Percentiles rank a stretch among this genome's conserved stretches.
Conservation (phyloP, 64 coral and sea anemone species). For the Montipora efflorescens region DNA sequence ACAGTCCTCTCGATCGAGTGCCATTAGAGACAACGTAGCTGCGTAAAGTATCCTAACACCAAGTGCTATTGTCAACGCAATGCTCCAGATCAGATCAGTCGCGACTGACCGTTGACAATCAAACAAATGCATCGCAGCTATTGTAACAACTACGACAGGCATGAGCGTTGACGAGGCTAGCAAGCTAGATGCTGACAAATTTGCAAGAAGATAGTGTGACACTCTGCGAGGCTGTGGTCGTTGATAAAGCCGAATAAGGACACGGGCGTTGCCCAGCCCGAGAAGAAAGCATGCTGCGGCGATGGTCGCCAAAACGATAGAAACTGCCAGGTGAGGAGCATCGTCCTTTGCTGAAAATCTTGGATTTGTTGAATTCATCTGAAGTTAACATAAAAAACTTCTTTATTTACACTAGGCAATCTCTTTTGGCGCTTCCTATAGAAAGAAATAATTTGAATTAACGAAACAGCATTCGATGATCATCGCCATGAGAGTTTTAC, state of each 20-base stretch:
- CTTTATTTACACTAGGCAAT: too few relatives aligned
- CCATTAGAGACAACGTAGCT: background rate
- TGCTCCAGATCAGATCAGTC: background rate
- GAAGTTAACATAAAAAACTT: background rate
- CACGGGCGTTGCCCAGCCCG: background rate
- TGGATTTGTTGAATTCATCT: background rate
- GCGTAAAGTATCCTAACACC: background rate
- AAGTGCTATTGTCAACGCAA: background rate
- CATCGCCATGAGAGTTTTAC: too few relatives aligned
- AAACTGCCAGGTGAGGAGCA: background rate
- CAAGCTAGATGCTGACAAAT: background rate
- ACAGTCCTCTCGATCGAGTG: background rate
- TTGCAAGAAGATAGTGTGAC: background rate
- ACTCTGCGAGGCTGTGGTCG: background rate
- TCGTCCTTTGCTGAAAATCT: background rate
- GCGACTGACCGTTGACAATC: background rate
- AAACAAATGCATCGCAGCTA: background rate
- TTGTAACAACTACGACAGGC: background rate
- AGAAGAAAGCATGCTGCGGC: background rate
- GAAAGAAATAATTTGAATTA: too few relatives aligned
- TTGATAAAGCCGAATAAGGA: background rate
- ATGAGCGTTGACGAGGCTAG: background rate
- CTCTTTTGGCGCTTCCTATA: too few relatives aligned
- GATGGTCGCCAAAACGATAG: background rate
- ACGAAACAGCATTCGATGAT: too few relatives aligned